A percentile compares a stretch with the other conserved stretches of the same genome.
These are phyloP conservation scores for Platycheirus rosarum DNA, from an alignment of 2,888 invertebrate species.

Conservation along the genomic window DNA sequence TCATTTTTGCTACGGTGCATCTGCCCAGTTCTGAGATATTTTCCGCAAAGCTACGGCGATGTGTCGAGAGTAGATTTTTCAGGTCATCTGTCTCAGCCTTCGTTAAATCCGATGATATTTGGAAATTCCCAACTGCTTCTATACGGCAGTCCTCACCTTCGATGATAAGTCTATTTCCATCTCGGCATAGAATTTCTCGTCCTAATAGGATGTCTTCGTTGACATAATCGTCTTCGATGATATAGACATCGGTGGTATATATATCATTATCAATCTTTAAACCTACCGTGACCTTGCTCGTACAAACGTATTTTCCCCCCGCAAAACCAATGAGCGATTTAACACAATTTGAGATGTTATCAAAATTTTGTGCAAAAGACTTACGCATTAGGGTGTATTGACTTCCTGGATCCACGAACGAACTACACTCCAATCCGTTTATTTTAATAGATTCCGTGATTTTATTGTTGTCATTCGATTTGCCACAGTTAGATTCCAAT, in stretches of 20 bases:
- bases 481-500: no score
- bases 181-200: constrained; percentile 41
- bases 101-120: constrained; percentile 12
- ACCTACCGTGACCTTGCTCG: constrained; percentile 33
- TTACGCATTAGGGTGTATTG: background rate
- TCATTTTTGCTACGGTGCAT: constrained; percentile 29
- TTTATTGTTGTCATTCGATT: no score
- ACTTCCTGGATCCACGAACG: constrained; percentile 56
- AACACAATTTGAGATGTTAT: background rate
- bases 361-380: background rate
- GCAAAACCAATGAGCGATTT: background rate
- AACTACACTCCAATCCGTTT: no score
- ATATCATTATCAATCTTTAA: constrained; percentile 45
- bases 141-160: constrained; percentile 46
- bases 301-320: constrained; percentile 22
- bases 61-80: background rate
- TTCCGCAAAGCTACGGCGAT: constrained; percentile 31
- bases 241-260: constrained; percentile 38
- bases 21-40: background rate
- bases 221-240: constrained; percentile 48
- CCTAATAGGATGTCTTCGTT: constrained; percentile 12
- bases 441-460: no score
- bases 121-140: constrained; percentile 9
- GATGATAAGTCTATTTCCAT: constrained; percentile 45
- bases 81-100: constrained; percentile 1